Evolutionary conservation across 2,888 invertebrate genomes (phyloP).

Genomic region (Odontomyia ornata): DNA sequence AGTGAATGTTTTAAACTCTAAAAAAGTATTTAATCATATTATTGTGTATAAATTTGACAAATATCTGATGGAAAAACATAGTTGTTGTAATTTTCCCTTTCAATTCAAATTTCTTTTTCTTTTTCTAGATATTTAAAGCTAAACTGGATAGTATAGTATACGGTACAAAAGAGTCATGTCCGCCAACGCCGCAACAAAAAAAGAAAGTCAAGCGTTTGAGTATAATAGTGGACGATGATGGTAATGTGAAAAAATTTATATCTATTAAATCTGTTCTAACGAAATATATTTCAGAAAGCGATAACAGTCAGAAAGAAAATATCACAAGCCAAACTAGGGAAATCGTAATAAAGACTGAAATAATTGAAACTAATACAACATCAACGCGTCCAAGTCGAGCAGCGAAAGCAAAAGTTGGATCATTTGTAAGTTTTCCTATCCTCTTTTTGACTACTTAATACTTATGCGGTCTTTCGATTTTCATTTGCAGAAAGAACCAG

Average conservation of each 20-base stretch:
- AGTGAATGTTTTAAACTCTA: no score
- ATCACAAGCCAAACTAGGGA: background rate
- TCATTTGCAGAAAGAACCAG: constrained; percentile 55
- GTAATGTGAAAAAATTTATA: no score
- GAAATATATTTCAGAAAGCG: constrained; percentile 3
- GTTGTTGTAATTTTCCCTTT: no score
- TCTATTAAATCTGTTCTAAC: background rate
- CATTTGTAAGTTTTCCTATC: constrained; percentile 53
- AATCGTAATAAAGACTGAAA: constrained; percentile 20
- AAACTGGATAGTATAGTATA: background rate
- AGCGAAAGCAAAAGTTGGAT: constrained; percentile 57
- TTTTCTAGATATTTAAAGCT: constrained; percentile 12
- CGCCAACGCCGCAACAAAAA: constrained; percentile 26
- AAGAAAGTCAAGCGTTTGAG: constrained; percentile 29
- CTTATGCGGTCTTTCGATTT: background rate
- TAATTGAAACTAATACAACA: constrained; percentile 39
- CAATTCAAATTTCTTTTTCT: no score
- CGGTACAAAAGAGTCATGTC: constrained; percentile 7
- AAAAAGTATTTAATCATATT: no score
- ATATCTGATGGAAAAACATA: no score
- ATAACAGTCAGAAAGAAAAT: background rate
- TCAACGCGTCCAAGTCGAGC: constrained; percentile 57
- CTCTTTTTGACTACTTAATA: background rate
- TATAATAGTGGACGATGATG: constrained; percentile 27
- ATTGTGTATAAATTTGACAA: no score